Evolutionary conservation across 2,888 invertebrate species (phyloP).

Genomic region (Drosophila kanekoi): DNA sequence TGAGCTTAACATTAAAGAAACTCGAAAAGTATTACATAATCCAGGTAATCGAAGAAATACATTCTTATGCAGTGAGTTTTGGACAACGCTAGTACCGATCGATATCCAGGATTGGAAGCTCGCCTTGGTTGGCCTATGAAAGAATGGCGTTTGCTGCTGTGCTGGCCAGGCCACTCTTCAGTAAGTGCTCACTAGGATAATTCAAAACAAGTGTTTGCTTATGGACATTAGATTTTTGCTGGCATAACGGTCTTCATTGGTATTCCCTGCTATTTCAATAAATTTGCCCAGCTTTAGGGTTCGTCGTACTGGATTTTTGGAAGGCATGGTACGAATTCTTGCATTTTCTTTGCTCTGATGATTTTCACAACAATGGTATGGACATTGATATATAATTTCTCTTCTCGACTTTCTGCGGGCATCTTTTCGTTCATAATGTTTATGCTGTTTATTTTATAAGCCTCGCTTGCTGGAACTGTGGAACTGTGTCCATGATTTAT

Average conservation of each 20-base stretch:
- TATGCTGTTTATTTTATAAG: slow-evolving; percentile 22
- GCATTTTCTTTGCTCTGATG: slow-evolving; percentile 38
- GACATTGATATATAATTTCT: slow-evolving; percentile 38
- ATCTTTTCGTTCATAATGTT: slow-evolving; percentile 35
- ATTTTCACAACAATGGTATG: slow-evolving; percentile 27
- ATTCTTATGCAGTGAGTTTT: slow-evolving; percentile 54
- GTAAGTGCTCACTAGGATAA: slow-evolving; percentile 20
- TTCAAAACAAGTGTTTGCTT: too few relatives aligned
- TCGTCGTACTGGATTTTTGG: slow-evolving; percentile 38
- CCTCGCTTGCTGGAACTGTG: too few relatives aligned
- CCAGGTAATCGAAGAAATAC: slow-evolving; percentile 47
- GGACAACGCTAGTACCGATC: slow-evolving; percentile 60
- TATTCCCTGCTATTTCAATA: slow-evolving; percentile 30
- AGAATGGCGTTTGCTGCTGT: slow-evolving; percentile 56
- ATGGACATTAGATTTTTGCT: too few relatives aligned
- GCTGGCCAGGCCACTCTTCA: slow-evolving; percentile 45
- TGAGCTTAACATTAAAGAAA: not conserved
- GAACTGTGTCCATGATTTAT: slow-evolving; percentile 41
- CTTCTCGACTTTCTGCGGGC: slow-evolving; percentile 43
- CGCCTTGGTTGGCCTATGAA: too few relatives aligned
- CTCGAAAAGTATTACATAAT: slow-evolving; percentile 33
- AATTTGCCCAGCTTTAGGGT: not conserved
- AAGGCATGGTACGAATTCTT: slow-evolving; percentile 32
- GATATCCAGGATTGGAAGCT: slow-evolving; percentile 43
- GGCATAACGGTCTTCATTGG: slow-evolving; percentile 21